Percentiles rank a stretch among this genome's conserved stretches.
Conservation (phyloP, 2,888 invertebrate species). For the Asteroscopus sphinx region DNA sequence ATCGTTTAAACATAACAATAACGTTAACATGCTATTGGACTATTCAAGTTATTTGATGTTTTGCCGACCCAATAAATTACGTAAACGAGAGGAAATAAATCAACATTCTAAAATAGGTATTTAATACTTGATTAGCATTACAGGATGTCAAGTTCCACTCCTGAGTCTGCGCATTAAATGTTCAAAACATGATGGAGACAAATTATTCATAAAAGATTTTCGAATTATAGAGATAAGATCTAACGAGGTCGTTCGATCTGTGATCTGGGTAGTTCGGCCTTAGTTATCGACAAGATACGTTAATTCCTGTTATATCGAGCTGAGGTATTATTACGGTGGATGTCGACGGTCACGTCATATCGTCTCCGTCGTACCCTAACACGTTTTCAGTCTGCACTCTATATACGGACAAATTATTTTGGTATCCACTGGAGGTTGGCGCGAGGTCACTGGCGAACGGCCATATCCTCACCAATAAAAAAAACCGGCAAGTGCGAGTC, state of each 20-base stretch:
- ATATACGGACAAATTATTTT: slow-evolving; percentile 77
- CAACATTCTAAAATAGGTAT: slow-evolving; percentile 50
- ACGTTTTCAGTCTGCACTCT: slow-evolving; percentile 70
- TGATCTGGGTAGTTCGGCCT: slow-evolving; percentile 72
- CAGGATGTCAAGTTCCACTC: slow-evolving; percentile 56
- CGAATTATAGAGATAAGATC: slow-evolving; percentile 68
- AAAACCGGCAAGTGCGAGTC: no score
- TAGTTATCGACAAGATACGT: slow-evolving; percentile 64
- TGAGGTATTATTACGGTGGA: slow-evolving; percentile 34
- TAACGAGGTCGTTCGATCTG: slow-evolving; percentile 67
- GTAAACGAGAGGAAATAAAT: slow-evolving; percentile 46
- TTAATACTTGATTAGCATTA: slow-evolving; percentile 56
- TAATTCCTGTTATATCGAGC: slow-evolving; percentile 60
- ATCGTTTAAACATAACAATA: slow-evolving; percentile 32
- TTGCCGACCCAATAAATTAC: slow-evolving; percentile 44
- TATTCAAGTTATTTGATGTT: slow-evolving; percentile 41
- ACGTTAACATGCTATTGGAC: slow-evolving; percentile 28
- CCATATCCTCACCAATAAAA: slow-evolving; percentile 64
- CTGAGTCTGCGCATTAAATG: slow-evolving; percentile 49
- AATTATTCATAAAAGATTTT: slow-evolving; percentile 71
- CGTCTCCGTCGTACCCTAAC: slow-evolving; percentile 56
- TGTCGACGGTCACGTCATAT: slow-evolving; percentile 44
- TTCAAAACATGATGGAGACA: slow-evolving; percentile 65
- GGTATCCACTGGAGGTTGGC: slow-evolving; percentile 58
- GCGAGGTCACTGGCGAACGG: slow-evolving; percentile 70